Evolutionary conservation across 2,797 vertebrate genomes (phyloP), one percentile per base, ranked within the genome.

Genomic region (Kryptolebias ocellatus): DNA sequence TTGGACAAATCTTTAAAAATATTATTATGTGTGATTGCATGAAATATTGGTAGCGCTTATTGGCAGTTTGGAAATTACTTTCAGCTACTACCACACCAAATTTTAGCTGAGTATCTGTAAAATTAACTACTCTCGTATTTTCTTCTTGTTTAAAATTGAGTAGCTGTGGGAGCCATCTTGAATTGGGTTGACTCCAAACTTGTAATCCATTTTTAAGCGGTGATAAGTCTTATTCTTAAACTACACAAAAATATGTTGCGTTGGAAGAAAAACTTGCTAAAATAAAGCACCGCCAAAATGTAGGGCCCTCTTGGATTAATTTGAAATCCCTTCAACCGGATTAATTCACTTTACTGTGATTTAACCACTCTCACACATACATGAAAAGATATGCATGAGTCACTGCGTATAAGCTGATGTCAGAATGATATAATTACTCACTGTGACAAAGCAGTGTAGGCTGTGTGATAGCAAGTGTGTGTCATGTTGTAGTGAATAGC

Each of bases 361-460:
- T 44, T 70, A 83, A 64, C 56, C 70, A 80, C 63, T 47, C 57
- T 76, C 56, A 63, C 70, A 70, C 60, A 66, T 52, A 62, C 77
- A 68, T 15, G 44, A 66, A 76, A 76, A 80, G 67, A 76, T 70
- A 74, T 34, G 63, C 71, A 64, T 79, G 84, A 83, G 76, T 78
- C 76, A 81, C 82, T 64, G 64, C 85, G 75, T n/a, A 47, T 46
- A 84, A 81, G 61, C 80, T 85, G 79, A 86, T 89, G 83, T 83
- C 78, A 87, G 77, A 80, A 84, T 84, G 83, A 87, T 83, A 79
- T 82, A 87, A 90, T 91, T 86, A 90, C 55, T 80, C 84, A 86
- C 75, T 86, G 74, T 81, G 80, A 90, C 79, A 77, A 78, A 74
- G 65, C 74, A 64, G 72, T 80, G 87, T 86, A 76, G 83, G 77